Evolutionary conservation across 2,113 vertebrate genomes (phyloP), one percentile per base, ranked within the genome.

Genomic region (Dolichotis patagonum): DNA sequence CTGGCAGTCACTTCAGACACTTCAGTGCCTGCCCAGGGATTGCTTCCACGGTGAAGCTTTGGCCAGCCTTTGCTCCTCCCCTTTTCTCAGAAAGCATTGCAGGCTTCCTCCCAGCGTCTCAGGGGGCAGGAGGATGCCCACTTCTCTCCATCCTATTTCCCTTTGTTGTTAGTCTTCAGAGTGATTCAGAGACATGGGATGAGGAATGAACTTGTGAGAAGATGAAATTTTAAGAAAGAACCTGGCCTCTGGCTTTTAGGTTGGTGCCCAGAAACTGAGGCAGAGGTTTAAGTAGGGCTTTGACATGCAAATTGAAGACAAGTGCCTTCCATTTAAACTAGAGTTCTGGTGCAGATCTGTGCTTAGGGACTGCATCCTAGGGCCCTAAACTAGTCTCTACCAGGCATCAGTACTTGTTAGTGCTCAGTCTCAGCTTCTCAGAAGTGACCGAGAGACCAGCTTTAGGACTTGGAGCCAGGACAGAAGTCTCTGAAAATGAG

Each of bases 301-400:
- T 65, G 35, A 88, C 88, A 88, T 91, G 77, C 78, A 94, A 75
- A 91, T 3, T 63, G 62, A 91, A 91, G 60, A 90, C 35, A 65
- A 82, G 56, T 43, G 17, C 24, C 46, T 88, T 94, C 49, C 67
- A 6, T 82, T 92, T 62, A 81, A 83, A 86, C 78, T 35, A n/a
- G n/a, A 93, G 24, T 87, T 87, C 62, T 20, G n/a, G 3, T 8
- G 78, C 26, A 58, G 38, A 67, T 32, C 52, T 2, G 32, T 49
- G 84, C 84, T 63, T 19, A 52, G 43, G 22, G 28, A 26, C 3
- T 12, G 30, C 46, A 65, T 28, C 5, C 24, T 26, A 43, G 56
- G 49, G 81, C 5, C 38, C 24, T 90, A 52, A 38, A 30, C 11
- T 38, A 28, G 30, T 30, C 16, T 77, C 26, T 46, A 13, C 13